Evolutionary conservation across 2,888 invertebrate species (phyloP).

Genomic region (Platynereis dumerilii): DNA sequence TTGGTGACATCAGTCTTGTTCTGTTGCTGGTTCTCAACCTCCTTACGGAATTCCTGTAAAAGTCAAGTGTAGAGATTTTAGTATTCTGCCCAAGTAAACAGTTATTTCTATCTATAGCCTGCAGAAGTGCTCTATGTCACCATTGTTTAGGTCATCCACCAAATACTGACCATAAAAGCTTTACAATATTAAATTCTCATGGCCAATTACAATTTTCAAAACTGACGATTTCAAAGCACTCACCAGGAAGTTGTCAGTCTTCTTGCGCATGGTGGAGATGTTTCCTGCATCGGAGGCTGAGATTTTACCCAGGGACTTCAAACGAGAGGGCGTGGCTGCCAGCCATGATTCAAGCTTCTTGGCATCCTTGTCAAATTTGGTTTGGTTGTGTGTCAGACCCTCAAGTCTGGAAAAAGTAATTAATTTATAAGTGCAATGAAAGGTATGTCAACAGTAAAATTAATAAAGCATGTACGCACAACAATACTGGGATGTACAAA

Average conservation of each 20-base stretch:
- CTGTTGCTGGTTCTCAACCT: slow-evolving; percentile 51
- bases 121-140: not conserved
- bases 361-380: slow-evolving; percentile 54
- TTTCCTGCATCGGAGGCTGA: slow-evolving; percentile 48
- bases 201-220: too few relatives aligned
- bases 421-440: too few relatives aligned
- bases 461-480: not conserved
- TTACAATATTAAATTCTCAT: too few relatives aligned
- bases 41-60: slow-evolving; percentile 57
- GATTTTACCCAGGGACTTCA: slow-evolving; percentile 44
- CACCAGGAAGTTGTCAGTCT: slow-evolving; percentile 58
- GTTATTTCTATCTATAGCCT: too few relatives aligned
- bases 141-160: not conserved
- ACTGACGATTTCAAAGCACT: slow-evolving; percentile 31
- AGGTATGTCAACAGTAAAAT: not conserved
- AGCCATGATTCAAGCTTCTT: slow-evolving; percentile 54
- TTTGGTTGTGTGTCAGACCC: slow-evolving; percentile 51
- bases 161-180: too few relatives aligned
- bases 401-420: slow-evolving; percentile 44
- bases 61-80: too few relatives aligned
- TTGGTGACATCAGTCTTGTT: slow-evolving; percentile 49
- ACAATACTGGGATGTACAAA: too few relatives aligned
- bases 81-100: too few relatives aligned
- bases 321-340: slow-evolving; percentile 46
- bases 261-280: slow-evolving; percentile 48